These are phyloP conservation scores for Lasius platythorax DNA, from an alignment of 2,888 invertebrate genomes.

Conservation along the genomic window DNA sequence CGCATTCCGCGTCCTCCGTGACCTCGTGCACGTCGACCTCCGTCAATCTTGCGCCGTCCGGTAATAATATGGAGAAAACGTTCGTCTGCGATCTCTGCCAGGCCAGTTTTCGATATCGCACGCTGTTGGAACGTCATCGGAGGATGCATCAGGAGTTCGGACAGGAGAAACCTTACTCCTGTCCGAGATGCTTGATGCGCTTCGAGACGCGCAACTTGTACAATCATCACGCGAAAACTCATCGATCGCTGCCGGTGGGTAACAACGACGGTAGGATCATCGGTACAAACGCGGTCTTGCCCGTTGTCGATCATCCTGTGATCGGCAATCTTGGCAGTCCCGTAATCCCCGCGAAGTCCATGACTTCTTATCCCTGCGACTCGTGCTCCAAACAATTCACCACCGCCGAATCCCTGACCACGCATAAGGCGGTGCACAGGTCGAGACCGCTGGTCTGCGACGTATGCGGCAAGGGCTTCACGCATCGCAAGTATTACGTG, in stretches of 20 bases:
- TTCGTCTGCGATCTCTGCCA: slow-evolving; percentile 83
- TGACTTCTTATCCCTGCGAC: slow-evolving; percentile 81
- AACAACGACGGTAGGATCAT: slow-evolving; percentile 53
- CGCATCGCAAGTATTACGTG: slow-evolving; percentile 85
- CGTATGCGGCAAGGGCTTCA: slow-evolving; percentile 85
- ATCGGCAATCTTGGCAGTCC: slow-evolving; percentile 54
- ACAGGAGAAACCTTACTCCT: slow-evolving; percentile 84
- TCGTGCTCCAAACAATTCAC: slow-evolving; percentile 83
- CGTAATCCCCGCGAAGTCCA: slow-evolving; percentile 58
- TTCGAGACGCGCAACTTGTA: slow-evolving; percentile 85
- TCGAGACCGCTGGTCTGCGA: slow-evolving; percentile 84
- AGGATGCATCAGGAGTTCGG: slow-evolving; percentile 83
- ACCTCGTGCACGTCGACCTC: slow-evolving; percentile 63
- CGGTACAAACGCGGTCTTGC: slow-evolving; percentile 44
- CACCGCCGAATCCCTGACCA: slow-evolving; percentile 81
- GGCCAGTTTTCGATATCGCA: slow-evolving; percentile 84
- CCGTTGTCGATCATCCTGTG: slow-evolving; percentile 56
- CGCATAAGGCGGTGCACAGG: slow-evolving; percentile 83
- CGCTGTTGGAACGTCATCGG: slow-evolving; percentile 83
- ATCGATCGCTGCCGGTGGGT: slow-evolving; percentile 72
- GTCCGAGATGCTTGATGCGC: slow-evolving; percentile 84
- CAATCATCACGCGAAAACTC: slow-evolving; percentile 85
- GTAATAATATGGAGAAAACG: slow-evolving; percentile 76
- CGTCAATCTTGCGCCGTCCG: slow-evolving; percentile 43
- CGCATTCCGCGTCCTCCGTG: slow-evolving; percentile 70